Base-by-base conservation (phyloP, 1,140 invertebrate genomes). In the Drosophila pallidifrons region DNA sequence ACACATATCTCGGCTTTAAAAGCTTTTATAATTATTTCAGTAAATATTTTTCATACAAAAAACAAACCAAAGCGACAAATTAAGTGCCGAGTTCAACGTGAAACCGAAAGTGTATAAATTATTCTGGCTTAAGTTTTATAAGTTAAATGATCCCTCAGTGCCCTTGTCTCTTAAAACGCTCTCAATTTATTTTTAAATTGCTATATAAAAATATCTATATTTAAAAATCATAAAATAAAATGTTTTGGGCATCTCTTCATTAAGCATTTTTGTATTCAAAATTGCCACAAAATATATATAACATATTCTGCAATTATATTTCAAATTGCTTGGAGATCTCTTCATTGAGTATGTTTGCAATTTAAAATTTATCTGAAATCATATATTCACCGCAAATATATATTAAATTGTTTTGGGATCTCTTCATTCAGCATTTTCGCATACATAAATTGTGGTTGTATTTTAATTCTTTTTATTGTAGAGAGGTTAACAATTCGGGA, bases 1-100 rank as follows among this genome's bases (percentile, higher is more conserved):
- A 77, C 65, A 63, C 59, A 68, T 79, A 63, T 71, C 38, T 57
- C 32, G 43, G 15, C 51, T 58, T 69, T 58, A 70, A 75, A 63
- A 70, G 72, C 59, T 35, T 58, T 57, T 63, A 15, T 61, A 69
- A 69, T 55, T 59, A 60, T 35, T 65, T 58, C 10, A 41, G 8
- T 15, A 63, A 51, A 38, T n/a, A 25, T 25, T 60, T 38, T n/a
- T 28, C 30, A 52, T 49, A 11, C 4, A 43, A 13, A n/a, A 6
- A 58, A 51, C 5, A 38, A 47, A 15, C 8, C 30, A 15, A 49
- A 20, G 8, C 49, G 10, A 25, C 45, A 66, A 73, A 60, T 59
- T 13, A 73, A 43, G 55, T 59, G 38, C 35, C 13, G 45, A 71
- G 28, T 7, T 41, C 1, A 11, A 4, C 2, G 11, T 47, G 30